Conservation (phyloP, 1,140 invertebrate genomes). For the Conus ventricosus region DNA sequence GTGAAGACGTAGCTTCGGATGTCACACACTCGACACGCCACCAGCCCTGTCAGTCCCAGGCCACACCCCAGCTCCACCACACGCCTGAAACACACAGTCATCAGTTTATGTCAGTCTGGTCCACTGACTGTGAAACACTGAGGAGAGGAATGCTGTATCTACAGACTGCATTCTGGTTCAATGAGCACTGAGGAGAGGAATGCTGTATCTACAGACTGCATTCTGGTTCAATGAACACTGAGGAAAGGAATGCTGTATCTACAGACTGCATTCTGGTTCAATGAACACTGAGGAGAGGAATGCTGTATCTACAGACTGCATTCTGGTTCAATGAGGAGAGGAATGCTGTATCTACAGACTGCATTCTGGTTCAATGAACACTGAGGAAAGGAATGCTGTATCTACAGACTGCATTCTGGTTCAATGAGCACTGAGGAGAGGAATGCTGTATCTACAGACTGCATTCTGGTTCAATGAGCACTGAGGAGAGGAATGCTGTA, state of each 20-base stretch:
- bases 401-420: no score
- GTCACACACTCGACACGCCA: constrained; percentile 58
- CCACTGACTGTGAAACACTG: background rate
- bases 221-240: no score
- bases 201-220: no score
- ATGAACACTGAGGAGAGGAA: background rate
- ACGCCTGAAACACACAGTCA: background rate
- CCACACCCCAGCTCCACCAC: constrained; percentile 69
- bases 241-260: background rate
- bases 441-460: no score
- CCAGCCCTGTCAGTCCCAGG: constrained; percentile 66
- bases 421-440: background rate
- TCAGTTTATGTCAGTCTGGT: no score
- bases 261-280: no score
- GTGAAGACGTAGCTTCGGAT: constrained; percentile 61
- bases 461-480: no score
- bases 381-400: background rate
- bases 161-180: no score
- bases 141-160: background rate
- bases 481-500: background rate
- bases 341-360: no score
- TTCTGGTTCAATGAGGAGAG: background rate
- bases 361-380: no score
- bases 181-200: background rate
- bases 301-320: no score